phyloP scores from a whole-genome alignment of 2,888 invertebrate species.

The Nomada goodeniana region DNA sequence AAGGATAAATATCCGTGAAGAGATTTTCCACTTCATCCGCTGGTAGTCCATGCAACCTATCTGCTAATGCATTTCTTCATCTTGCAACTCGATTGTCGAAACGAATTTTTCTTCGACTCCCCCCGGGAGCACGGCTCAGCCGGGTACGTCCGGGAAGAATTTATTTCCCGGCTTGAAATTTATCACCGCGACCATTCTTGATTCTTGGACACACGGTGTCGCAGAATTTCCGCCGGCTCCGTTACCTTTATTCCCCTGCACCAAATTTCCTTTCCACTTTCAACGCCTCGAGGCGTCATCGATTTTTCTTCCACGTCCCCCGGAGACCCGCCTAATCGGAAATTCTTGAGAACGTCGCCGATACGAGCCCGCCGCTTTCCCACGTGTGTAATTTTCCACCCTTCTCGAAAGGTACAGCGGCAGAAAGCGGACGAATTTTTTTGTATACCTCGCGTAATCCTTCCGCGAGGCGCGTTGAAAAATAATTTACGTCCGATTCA shows the following conservation, averaged over 20 bases:
- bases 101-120: neutral
- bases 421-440: slow-evolving; percentile 1
- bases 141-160: neutral
- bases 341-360: neutral
- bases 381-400: neutral
- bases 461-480: too few species aligned
- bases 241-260: neutral
- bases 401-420: neutral
- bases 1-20: neutral
- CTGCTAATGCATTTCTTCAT: neutral
- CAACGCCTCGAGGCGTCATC: neutral
- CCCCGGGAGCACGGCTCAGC: too few species aligned
- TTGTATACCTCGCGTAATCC: neutral
- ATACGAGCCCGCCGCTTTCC: neutral
- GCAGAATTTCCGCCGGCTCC: neutral
- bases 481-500: too few species aligned
- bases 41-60: neutral
- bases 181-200: neutral
- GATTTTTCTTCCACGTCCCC: neutral
- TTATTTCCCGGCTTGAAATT: neutral
- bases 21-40: neutral
- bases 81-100: neutral
- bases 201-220: neutral
- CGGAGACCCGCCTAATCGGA: neutral
- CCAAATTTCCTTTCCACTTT: neutral